Percentiles rank a stretch among this genome's conserved stretches.
Evolutionary conservation across 2,888 invertebrate species (phyloP).

Genomic region (Ernsta delagoae): DNA sequence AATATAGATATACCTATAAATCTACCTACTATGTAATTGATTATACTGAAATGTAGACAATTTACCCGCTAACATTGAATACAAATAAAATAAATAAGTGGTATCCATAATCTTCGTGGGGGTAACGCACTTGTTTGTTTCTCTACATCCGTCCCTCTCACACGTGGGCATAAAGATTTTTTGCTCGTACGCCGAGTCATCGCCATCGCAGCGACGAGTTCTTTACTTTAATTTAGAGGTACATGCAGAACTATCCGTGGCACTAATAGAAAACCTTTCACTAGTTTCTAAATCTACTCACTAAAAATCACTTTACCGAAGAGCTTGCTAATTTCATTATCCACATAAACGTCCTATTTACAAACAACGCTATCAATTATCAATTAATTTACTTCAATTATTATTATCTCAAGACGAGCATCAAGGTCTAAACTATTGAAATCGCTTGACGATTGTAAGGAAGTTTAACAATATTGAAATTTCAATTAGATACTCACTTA

Average conservation of each 20-base stretch:
- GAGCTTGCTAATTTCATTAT: slow-evolving; percentile 39
- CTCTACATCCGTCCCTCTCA: slow-evolving; percentile 63
- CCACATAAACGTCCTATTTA: slow-evolving; percentile 39
- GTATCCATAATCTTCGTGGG: slow-evolving; percentile 73
- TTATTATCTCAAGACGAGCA: slow-evolving; percentile 37
- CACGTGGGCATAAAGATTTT: slow-evolving; percentile 60
- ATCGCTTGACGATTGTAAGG: slow-evolving; percentile 26
- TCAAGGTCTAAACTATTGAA: slow-evolving; percentile 38
- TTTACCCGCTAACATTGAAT: slow-evolving; percentile 54
- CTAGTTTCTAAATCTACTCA: slow-evolving; percentile 46
- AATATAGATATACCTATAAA: background rate
- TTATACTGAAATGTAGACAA: slow-evolving; percentile 8
- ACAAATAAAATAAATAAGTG: slow-evolving; percentile 71
- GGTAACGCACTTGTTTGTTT: slow-evolving; percentile 82
- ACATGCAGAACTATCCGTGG: slow-evolving; percentile 51
- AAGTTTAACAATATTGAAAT: slow-evolving; percentile 31
- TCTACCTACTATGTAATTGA: too few species aligned
- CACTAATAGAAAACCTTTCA: slow-evolving; percentile 68
- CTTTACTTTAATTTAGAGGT: slow-evolving; percentile 65
- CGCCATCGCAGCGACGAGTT: slow-evolving; percentile 62
- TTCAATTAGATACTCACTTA: slow-evolving; percentile 35
- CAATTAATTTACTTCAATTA: slow-evolving; percentile 23
- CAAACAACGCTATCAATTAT: background rate
- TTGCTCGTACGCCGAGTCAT: slow-evolving; percentile 74
- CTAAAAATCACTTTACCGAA: slow-evolving; percentile 32